A percentile compares a stretch with the other conserved stretches of the same genome.
phyloP scores from a whole-genome alignment of 2,888 invertebrate species.

The Drosophila atripex region DNA sequence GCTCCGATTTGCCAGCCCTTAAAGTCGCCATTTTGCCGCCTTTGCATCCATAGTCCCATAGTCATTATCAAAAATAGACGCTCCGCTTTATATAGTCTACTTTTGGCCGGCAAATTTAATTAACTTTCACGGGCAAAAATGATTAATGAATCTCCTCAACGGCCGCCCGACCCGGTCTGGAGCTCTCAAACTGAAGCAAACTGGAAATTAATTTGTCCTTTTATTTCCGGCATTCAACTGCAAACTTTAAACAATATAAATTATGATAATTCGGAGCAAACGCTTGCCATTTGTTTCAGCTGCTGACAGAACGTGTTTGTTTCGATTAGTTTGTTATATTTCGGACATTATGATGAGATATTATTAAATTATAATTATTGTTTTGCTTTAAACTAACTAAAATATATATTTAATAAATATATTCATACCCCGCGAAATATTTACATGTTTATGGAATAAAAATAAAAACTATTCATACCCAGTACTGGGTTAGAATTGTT shows the following conservation, averaged over 20 bases:
- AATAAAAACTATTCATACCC: too few relatives aligned
- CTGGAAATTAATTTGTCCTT: slow-evolving; percentile 1
- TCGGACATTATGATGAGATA: too few relatives aligned
- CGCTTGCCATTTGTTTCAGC: neutral
- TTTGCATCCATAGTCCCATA: neutral
- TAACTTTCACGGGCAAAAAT: slow-evolving; percentile 3
- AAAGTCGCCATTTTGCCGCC: neutral
- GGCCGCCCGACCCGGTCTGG: too few relatives aligned
- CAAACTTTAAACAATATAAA: neutral
- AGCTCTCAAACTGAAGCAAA: too few relatives aligned
- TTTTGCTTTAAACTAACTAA: too few relatives aligned
- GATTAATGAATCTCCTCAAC: slow-evolving; percentile 1
- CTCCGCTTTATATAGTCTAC: neutral
- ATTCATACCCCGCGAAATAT: too few relatives aligned
- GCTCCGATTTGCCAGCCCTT: neutral
- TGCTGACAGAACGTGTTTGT: too few relatives aligned
- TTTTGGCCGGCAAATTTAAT: slow-evolving; percentile 1
- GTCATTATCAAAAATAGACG: slow-evolving; percentile 1
- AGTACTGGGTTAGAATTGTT: too few relatives aligned
- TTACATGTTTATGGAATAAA: too few relatives aligned
- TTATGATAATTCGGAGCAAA: neutral
- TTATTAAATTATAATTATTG: too few relatives aligned
- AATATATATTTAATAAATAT: too few relatives aligned
- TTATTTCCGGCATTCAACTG: neutral
- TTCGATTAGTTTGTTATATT: too few relatives aligned